phyloP scores from a whole-genome alignment of 2,797 vertebrate genomes.

The Crypturellus tataupa region DNA sequence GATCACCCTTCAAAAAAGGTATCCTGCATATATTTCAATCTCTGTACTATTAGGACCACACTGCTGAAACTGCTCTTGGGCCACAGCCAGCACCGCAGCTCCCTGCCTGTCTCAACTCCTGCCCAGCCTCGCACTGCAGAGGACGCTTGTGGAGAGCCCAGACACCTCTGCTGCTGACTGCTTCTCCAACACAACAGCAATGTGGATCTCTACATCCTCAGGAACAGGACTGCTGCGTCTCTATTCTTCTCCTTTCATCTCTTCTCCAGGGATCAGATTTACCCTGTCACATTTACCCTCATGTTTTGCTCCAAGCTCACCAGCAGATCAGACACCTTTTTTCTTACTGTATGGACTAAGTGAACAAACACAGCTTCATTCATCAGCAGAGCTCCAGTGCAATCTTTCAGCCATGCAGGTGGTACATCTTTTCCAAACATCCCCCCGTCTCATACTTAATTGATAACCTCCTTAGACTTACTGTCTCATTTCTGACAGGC shows the following conservation, averaged over 20 bases:
- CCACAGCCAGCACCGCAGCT: neutral
- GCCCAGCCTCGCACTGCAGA: neutral
- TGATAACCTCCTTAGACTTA: neutral
- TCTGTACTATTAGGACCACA: neutral
- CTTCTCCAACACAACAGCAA: neutral
- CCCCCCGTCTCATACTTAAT: neutral
- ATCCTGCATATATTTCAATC: neutral
- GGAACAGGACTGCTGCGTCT: neutral
- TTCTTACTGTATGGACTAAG: neutral
- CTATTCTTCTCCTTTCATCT: neutral
- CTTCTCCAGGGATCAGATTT: neutral
- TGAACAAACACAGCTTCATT: neutral
- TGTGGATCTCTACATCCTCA: neutral
- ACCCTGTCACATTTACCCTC: neutral
- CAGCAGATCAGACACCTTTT: neutral
- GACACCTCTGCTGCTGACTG: neutral
- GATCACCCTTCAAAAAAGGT: neutral
- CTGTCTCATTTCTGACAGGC: neutral
- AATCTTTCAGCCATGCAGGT: neutral
- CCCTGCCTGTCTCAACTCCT: neutral
- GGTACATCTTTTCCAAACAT: neutral
- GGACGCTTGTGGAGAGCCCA: rapidly evolving
- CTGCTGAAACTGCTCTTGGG: neutral
- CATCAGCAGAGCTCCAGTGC: neutral
- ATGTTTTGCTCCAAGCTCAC: neutral